Percentiles rank a stretch among this genome's conserved stretches.
Conservation (phyloP, 53 echinoderm and acorn worm genomes). For the Stichopus horrens region DNA sequence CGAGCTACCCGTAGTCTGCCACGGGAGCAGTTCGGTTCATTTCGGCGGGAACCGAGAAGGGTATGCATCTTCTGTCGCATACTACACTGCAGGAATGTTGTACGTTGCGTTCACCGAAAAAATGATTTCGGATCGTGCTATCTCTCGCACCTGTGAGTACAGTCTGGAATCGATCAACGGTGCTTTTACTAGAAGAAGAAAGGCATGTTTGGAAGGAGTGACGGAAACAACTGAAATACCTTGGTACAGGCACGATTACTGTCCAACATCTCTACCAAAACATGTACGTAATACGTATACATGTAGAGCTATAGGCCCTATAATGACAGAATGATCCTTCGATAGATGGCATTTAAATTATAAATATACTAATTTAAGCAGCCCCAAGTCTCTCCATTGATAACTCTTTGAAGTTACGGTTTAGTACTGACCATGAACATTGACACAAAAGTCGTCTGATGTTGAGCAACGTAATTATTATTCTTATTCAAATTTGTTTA, state of each 20-base stretch:
- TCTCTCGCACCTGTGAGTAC: background rate
- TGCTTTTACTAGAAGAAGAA: background rate
- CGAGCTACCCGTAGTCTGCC: slow-evolving; percentile 4
- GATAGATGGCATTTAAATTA: too few species aligned
- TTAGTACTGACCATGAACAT: too few species aligned
- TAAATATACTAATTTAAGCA: too few species aligned
- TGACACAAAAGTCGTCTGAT: too few species aligned
- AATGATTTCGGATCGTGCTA: background rate
- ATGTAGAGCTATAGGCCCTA: too few species aligned
- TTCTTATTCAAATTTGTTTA: too few species aligned
- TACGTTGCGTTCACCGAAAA: slow-evolving; percentile 12
- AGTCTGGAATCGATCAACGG: background rate
- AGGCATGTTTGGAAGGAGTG: slow-evolving; percentile 9
- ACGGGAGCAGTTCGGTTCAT: background rate
- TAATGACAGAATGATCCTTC: background rate
- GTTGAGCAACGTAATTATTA: too few species aligned
- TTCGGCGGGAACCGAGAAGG: too few species aligned
- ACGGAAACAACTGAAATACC: slow-evolving; percentile 14
- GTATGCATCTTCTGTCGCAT: background rate
- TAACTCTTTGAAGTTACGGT: too few species aligned
- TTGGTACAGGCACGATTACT: background rate
- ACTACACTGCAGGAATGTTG: background rate
- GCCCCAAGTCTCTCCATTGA: too few species aligned
- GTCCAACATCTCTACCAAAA: background rate
- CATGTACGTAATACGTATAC: background rate